These are phyloP conservation scores for Intoshia linei DNA, from an alignment of 1,140 invertebrate species.

Conservation along the genomic window DNA sequence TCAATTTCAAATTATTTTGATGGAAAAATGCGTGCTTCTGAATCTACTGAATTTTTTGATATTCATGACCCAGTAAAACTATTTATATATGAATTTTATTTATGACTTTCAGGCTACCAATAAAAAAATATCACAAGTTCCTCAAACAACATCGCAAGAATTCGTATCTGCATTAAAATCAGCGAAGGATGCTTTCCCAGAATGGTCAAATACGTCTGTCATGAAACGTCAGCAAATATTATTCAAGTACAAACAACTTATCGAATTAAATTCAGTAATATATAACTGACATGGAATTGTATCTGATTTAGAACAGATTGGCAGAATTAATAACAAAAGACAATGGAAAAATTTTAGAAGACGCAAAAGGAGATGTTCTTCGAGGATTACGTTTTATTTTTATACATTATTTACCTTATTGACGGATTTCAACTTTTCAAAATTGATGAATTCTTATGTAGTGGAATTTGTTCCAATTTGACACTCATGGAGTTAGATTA, in stretches of 20 bases:
- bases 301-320: slow-evolving; percentile 35
- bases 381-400: slow-evolving; percentile 53
- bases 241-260: slow-evolving; percentile 52
- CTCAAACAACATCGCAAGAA: slow-evolving; percentile 53
- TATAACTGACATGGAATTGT: background rate
- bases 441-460: too few species aligned
- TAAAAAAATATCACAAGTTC: slow-evolving; percentile 41
- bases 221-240: slow-evolving; percentile 70
- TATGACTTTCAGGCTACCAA: slow-evolving; percentile 35
- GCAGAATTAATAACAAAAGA: slow-evolving; percentile 66
- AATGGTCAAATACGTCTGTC: slow-evolving; percentile 65
- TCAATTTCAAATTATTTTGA: too few species aligned
- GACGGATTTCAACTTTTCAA: too few species aligned
- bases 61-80: too few species aligned
- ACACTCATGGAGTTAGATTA: too few species aligned
- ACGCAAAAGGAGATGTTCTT: slow-evolving; percentile 87
- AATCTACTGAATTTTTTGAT: too few species aligned
- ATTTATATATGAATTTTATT: too few species aligned
- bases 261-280: slow-evolving; percentile 36
- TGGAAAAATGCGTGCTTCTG: too few species aligned
- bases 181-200: slow-evolving; percentile 42
- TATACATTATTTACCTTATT: too few species aligned
- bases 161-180: slow-evolving; percentile 59
- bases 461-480: too few species aligned
- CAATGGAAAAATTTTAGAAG: slow-evolving; percentile 78